Percentiles rank a stretch among this genome's conserved stretches.
Conservation (phyloP, 2,888 invertebrate species). For the Phragmatobia fuliginosa region DNA sequence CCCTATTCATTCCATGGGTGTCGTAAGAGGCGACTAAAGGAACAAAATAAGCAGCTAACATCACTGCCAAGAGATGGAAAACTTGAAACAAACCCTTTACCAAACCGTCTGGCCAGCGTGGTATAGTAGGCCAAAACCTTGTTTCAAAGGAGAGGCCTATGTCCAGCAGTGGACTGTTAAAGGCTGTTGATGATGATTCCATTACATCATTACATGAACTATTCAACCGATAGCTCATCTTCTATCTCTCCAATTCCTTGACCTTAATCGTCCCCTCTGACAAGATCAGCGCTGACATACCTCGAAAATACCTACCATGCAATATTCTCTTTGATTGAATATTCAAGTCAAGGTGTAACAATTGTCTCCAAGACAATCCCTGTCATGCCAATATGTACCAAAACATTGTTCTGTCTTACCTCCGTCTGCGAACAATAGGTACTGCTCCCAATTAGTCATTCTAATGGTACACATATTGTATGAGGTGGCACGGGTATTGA, state of each 20-base stretch:
- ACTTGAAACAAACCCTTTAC: no score
- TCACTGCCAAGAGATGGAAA: no score
- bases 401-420: background rate
- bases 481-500: constrained; percentile 3
- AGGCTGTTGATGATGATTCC: no score
- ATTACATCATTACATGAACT: no score
- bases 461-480: constrained; percentile 6
- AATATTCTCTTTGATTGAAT: background rate
- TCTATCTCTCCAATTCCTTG: background rate
- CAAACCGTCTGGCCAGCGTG: no score
- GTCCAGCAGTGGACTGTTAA: no score
- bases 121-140: no score
- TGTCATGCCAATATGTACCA: background rate
- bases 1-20: no score
- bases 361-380: background rate
- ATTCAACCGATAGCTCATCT: no score
- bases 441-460: constrained; percentile 9
- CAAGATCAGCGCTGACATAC: background rate
- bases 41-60: no score
- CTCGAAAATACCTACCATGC: background rate
- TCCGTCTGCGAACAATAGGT: background rate
- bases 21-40: no score
- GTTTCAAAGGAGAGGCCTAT: no score
- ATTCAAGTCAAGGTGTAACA: background rate
- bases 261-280: background rate